A percentile compares a stretch with the other conserved stretches of the same genome.
These are phyloP conservation scores for Sarcoramphus papa DNA, from an alignment of 2,797 vertebrate genomes.

Conservation along the genomic window DNA sequence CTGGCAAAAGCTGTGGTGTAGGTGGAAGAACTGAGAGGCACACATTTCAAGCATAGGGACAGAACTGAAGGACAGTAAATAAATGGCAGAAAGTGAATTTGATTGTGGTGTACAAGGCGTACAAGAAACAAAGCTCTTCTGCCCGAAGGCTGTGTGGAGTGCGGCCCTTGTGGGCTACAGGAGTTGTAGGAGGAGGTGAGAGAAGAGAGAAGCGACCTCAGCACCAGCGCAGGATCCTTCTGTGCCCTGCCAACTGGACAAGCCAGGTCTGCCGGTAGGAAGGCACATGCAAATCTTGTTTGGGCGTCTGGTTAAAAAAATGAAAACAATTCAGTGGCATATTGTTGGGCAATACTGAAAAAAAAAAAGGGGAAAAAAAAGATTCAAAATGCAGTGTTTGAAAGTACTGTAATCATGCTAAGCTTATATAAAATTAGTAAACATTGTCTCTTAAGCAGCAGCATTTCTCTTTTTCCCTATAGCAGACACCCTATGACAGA, in stretches of 20 bases:
- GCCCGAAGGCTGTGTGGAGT: rapidly evolving
- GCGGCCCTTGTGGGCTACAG: rapidly evolving
- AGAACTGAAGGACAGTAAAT: not conserved
- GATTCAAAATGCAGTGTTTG: not conserved
- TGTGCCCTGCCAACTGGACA: not conserved
- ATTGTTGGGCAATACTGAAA: not conserved
- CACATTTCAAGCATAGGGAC: rapidly evolving
- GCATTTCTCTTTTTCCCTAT: not conserved
- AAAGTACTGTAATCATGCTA: not conserved
- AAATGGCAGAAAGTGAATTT: not conserved
- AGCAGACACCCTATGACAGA: not conserved
- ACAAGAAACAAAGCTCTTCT: not conserved
- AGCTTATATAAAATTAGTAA: not conserved
- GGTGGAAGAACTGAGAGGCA: not conserved
- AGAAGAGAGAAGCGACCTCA: not conserved
- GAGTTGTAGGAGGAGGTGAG: not conserved
- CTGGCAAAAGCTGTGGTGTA: not conserved
- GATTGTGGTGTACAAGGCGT: rapidly evolving
- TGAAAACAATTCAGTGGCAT: not conserved
- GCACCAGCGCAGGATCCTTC: not conserved
- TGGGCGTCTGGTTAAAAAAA: not conserved
- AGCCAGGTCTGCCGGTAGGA: not conserved
- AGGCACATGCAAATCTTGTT: not conserved
- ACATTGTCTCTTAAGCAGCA: not conserved
- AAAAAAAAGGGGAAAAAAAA: not conserved